phyloP scores from a whole-genome alignment of 1,140 invertebrate species.

The Piezodorus guildinii region DNA sequence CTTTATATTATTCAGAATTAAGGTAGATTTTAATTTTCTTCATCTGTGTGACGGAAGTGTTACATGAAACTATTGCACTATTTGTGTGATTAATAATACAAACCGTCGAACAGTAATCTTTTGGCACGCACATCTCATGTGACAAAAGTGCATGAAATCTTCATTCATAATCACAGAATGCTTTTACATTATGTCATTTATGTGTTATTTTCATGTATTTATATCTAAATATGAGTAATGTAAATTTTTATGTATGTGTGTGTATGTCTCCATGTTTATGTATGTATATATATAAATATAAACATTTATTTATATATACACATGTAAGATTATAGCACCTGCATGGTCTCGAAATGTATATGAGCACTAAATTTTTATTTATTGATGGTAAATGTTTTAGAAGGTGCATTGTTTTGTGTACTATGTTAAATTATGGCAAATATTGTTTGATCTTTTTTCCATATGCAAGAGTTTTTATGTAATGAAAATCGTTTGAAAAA shows the following conservation, averaged over 20 bases:
- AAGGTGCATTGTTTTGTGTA: slow-evolving; percentile 7
- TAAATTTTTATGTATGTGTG: slow-evolving; percentile 1
- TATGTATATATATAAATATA: not conserved
- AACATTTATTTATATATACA: not conserved
- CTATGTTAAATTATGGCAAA: slow-evolving; percentile 1
- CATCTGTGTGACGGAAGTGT: not conserved
- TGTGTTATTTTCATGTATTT: too few species aligned
- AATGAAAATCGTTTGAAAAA: too few species aligned
- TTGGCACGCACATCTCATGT: slow-evolving; percentile 1
- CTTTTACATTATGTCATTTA: not conserved
- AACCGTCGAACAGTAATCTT: not conserved
- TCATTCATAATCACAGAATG: not conserved
- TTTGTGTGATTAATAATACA: not conserved
- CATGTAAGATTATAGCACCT: not conserved
- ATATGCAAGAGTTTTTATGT: too few species aligned
- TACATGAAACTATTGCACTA: not conserved
- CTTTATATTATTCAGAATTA: not conserved
- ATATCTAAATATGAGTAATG: not conserved
- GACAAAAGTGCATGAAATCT: not conserved
- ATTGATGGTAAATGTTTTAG: too few species aligned
- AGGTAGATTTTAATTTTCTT: slow-evolving; percentile 1
- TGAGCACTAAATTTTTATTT: not conserved
- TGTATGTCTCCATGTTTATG: slow-evolving; percentile 1
- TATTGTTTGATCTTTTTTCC: not conserved
- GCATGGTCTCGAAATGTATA: not conserved